Evolutionary conservation across 2,888 invertebrate genomes (phyloP), one percentile per base, ranked within the genome.

Genomic region (Copidosoma aretas): DNA sequence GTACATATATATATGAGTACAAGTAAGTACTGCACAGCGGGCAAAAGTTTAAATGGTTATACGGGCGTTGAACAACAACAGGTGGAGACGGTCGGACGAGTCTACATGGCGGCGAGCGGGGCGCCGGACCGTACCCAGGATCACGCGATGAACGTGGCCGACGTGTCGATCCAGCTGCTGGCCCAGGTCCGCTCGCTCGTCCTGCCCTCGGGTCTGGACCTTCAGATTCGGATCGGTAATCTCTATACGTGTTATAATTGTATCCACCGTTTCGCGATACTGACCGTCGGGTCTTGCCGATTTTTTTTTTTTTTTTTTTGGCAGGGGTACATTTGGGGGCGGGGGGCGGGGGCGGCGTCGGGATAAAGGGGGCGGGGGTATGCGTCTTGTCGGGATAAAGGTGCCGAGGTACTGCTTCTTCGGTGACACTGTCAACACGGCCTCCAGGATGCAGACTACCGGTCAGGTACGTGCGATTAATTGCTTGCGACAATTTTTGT

Each of bases 11-110:
- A n/a, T n/a, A n/a, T n/a, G n/a, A n/a, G n/a, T n/a, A n/a, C n/a
- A n/a, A n/a, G n/a, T n/a, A n/a, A n/a, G n/a, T n/a, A n/a, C n/a
- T n/a, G n/a, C 15, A 12, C 2, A 15, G 4, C 14, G 5, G 19
- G 4, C 19, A 2, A 24, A 1, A n/a, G n/a, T 24, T 60, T 52
- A 43, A 54, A 25, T 22, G 32, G 12, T 54, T 21, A 24, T 19
- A 25, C 43, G 10, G 41, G 41, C 41, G 41, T 8, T 14, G 41
- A 14, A 41, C n/a, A n/a, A 49, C n/a, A 77, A 52, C 79, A 93
- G 94, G 95, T 96, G 68, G 96, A 96, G 86, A 96, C 96, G 0
- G 93, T 96, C 0, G 96, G 95, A n/a, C 92, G 91, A 81, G 90
- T 91, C 60, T 96, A 96, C 82, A 95, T 96, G 95, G 90, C 93